Conservation (phyloP, 1,140 invertebrate species). For the Oncopodura yosiiana region DNA sequence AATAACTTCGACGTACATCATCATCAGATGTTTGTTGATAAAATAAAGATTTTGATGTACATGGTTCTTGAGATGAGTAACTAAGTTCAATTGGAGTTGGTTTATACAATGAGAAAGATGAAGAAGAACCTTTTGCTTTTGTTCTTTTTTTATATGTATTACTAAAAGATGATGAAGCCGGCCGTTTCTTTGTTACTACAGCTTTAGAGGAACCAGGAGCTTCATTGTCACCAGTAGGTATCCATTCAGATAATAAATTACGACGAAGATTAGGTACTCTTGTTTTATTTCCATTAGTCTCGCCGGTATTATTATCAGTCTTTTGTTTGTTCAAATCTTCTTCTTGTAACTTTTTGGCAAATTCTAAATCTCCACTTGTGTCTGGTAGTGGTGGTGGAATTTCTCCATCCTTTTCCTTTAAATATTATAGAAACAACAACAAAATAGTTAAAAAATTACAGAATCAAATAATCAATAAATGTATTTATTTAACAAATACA, state of each 20-base stretch:
- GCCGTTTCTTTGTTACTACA: neutral
- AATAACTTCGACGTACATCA: no score
- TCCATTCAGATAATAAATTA: no score
- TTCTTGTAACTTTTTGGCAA: conserved; percentile 3
- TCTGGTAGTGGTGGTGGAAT: neutral
- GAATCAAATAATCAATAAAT: neutral
- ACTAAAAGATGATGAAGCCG: neutral
- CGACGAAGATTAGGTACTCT: no score
- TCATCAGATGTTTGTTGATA: no score
- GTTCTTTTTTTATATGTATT: neutral
- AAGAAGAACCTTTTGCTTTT: no score
- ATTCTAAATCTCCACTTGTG: neutral
- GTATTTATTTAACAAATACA: neutral
- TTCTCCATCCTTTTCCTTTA: neutral
- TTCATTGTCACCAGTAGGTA: no score
- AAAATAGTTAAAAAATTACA: neutral
- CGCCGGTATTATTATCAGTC: neutral
- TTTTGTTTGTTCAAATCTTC: neutral
- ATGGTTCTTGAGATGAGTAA: no score
- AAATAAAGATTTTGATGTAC: no score
- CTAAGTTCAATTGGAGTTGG: no score
- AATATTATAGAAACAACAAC: neutral
- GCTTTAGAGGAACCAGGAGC: conserved; percentile 1
- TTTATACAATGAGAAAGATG: no score
- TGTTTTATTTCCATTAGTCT: neutral